Base-by-base conservation (phyloP, 23 tunicate genomes). In the Oikopleura albicans region DNA sequence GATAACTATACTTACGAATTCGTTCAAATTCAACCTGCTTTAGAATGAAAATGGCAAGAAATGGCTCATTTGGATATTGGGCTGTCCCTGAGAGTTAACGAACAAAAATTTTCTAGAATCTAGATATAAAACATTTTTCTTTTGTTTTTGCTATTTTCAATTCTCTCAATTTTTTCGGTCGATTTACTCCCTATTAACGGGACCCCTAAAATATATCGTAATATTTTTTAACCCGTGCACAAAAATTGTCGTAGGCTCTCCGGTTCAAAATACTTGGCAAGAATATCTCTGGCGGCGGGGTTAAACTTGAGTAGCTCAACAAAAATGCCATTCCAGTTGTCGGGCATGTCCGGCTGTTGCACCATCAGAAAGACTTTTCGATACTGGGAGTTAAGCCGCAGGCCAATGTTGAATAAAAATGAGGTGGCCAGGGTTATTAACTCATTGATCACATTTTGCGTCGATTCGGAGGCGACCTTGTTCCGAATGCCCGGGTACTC, bases 231-330 rank as follows among this genome's bases (percentile, higher is more conserved):
- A 49, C 12, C 63, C 63, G 22, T 49, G 12, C 12, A 49, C 63
- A 71, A 71, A 71, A 12, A 71, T 71, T 71, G 79, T 22, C 79
- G 79, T 2, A 71, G 79, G 31, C 2, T 29, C 31, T 71, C 79
- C 2, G 79, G 33, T 2, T 16, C 35, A 29, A 71, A 71, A 71
- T 71, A 71, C 37, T 27, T 16, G 36, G 31, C 34, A 27, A 71
- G 34, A 4, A 2, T 2, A 4, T 71, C 79, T 12, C 4, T 29
- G 31, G 35, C 4, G 31, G 28, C 2, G 2, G 27, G 34, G 37
- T 71, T 29, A 2, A 29, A 12, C 31, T 12, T 29, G 37, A 71
- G 4, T 71, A 71, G 37, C 2, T 71, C 79, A 2, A 12, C 35
- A 4, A 71, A 12, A 2, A 71, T 16, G 4, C 4, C 4, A 29